phyloP scores from a whole-genome alignment of 1,140 invertebrate genomes.

The Doryteuthis pealeii region DNA sequence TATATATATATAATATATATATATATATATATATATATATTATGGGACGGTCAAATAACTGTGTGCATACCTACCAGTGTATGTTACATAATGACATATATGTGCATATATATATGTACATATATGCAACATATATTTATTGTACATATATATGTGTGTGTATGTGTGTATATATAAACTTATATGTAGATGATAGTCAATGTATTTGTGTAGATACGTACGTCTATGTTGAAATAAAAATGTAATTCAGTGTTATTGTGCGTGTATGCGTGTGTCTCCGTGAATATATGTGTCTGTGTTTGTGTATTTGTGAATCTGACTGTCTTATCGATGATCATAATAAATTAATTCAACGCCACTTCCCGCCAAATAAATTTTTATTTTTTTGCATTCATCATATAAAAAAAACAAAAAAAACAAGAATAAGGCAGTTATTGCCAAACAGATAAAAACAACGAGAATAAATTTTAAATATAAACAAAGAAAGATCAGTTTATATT shows the following conservation, averaged over 20 bases:
- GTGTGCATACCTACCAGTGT: too few species aligned
- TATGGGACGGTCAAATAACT: too few species aligned
- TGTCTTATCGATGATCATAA: too few species aligned
- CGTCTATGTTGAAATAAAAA: background rate
- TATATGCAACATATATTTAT: background rate
- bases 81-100: too few species aligned
- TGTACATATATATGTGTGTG: background rate
- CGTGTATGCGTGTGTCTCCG: background rate
- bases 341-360: too few species aligned
- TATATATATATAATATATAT: background rate
- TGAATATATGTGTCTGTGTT: background rate
- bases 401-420: too few species aligned
- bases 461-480: too few species aligned
- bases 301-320: background rate
- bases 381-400: too few species aligned
- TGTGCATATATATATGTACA: background rate
- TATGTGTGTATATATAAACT: background rate
- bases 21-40: background rate
- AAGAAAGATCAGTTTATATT: too few species aligned
- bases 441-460: too few species aligned
- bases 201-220: background rate
- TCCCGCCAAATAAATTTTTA: too few species aligned
- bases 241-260: background rate
- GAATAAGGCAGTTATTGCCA: too few species aligned
- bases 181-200: background rate